Percentiles rank a stretch among this genome's conserved stretches.
Conservation (phyloP, 2,113 vertebrate genomes). For the Macrotis lagotis region DNA sequence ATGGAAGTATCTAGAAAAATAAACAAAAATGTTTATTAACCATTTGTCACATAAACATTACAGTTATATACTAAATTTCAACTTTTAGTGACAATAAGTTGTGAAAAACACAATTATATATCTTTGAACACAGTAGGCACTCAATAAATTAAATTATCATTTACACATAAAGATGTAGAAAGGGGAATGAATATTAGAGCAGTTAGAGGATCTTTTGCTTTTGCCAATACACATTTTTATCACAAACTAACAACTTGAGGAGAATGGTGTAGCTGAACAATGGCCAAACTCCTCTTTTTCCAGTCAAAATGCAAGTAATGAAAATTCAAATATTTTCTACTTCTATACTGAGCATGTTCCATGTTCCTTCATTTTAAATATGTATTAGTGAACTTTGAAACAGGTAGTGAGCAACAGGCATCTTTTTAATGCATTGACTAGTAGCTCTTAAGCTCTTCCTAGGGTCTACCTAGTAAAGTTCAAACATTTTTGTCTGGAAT, state of each 20-base stretch:
- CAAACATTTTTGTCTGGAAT: neutral
- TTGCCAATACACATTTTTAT: neutral
- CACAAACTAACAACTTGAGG: conserved; percentile 26
- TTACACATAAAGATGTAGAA: neutral
- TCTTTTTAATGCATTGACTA: neutral
- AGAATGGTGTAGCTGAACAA: conserved; percentile 1
- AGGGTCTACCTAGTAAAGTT: neutral
- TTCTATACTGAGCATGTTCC: neutral
- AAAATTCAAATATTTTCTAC: conserved; percentile 41
- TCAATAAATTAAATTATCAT: neutral
- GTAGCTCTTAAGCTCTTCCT: neutral
- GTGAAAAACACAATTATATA: neutral
- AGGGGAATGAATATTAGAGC: neutral
- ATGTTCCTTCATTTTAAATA: neutral
- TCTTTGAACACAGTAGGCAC: neutral
- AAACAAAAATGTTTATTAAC: conserved; percentile 50
- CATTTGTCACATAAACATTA: neutral
- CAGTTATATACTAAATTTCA: conserved; percentile 12
- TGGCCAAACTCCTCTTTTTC: neutral
- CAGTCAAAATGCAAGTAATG: neutral
- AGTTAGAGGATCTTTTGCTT: neutral
- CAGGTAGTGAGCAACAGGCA: neutral
- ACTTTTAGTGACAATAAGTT: neutral
- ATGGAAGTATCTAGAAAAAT: conserved; percentile 72
- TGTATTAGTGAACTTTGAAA: neutral